A percentile compares a stretch with the other conserved stretches of the same genome.
Evolutionary conservation across 2,797 vertebrate species (phyloP).

Genomic region (Odontamblyopus rebecca): DNA sequence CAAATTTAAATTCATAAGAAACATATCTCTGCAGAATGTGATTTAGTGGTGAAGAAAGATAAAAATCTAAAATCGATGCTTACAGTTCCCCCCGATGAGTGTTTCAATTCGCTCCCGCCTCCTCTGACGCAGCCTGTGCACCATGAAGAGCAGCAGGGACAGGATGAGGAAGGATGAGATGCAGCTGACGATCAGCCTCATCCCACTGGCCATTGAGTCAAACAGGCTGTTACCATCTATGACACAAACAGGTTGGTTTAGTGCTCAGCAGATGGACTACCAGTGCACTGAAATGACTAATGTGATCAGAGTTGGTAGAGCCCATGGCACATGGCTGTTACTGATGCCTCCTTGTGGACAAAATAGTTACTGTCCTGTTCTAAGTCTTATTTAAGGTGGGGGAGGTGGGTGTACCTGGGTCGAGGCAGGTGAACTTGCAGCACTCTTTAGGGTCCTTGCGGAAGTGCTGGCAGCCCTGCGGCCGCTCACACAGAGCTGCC

Average conservation of each 20-base stretch:
- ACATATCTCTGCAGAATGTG: neutral
- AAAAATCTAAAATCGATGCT: slow-evolving; percentile 56
- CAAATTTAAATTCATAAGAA: neutral
- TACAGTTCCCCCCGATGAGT: slow-evolving; percentile 93
- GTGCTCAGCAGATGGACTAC: neutral
- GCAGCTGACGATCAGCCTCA: slow-evolving; percentile 97
- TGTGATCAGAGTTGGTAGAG: neutral
- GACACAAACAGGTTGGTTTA: neutral
- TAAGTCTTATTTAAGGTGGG: neutral
- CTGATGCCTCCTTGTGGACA: slow-evolving; percentile 31
- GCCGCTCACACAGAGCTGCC: slow-evolving; percentile 92
- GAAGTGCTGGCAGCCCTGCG: slow-evolving; percentile 94
- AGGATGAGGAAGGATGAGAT: slow-evolving; percentile 99
- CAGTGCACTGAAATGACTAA: neutral
- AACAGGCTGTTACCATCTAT: slow-evolving; percentile 94
- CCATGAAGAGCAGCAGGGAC: slow-evolving; percentile 98
- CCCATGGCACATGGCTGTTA: neutral
- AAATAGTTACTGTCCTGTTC: neutral
- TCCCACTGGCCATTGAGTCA: slow-evolving; percentile 96
- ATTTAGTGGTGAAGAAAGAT: neutral
- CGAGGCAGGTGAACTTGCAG: slow-evolving; percentile 97
- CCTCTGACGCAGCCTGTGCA: slow-evolving; percentile 92
- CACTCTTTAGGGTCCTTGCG: slow-evolving; percentile 97
- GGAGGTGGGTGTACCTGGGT: slow-evolving; percentile 80
- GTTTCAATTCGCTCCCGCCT: slow-evolving; percentile 95